Percentiles rank a stretch among this genome's conserved stretches.
These are phyloP conservation scores for Halictus quadricinctus DNA, from an alignment of 2,888 invertebrate species.

Conservation along the genomic window DNA sequence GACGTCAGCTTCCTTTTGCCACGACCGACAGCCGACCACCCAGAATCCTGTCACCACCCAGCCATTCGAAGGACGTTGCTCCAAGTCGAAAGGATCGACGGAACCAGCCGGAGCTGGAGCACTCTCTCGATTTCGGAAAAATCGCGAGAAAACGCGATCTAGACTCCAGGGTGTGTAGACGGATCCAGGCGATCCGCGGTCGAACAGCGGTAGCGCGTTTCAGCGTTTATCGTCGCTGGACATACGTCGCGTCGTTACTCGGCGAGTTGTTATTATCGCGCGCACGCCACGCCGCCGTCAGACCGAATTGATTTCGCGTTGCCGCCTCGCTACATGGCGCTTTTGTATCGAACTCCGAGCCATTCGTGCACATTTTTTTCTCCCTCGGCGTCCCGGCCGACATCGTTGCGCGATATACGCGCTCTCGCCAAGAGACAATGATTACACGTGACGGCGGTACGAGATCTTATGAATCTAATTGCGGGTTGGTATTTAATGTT, in stretches of 20 bases:
- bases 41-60: conserved; percentile 81
- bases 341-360: conserved; percentile 18
- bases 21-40: conserved; percentile 78
- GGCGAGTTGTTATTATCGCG: conserved; percentile 12
- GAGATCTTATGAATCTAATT: conserved; percentile 64
- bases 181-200: not conserved
- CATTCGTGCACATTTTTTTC: conserved; percentile 31
- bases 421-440: conserved; percentile 49
- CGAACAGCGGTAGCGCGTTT: not conserved
- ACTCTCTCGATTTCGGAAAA: conserved; percentile 9
- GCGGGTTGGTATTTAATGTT: conserved; percentile 65
- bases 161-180: not conserved
- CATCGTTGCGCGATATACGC: conserved; percentile 21
- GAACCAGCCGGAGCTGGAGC: conserved; percentile 61
- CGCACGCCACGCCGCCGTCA: conserved; percentile 22
- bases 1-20: conserved; percentile 75
- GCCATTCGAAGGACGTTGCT: conserved; percentile 68
- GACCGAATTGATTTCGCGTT: conserved; percentile 49
- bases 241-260: conserved; percentile 12
- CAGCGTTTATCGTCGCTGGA: conserved; percentile 17
- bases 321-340: conserved; percentile 30
- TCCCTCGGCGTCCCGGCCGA: conserved; percentile 20
- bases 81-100: conserved; percentile 62
- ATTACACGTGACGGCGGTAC: conserved; percentile 40
- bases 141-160: not conserved